Base-by-base conservation (phyloP, 2,113 vertebrate species). In the Gallinago paraguaiae region DNA sequence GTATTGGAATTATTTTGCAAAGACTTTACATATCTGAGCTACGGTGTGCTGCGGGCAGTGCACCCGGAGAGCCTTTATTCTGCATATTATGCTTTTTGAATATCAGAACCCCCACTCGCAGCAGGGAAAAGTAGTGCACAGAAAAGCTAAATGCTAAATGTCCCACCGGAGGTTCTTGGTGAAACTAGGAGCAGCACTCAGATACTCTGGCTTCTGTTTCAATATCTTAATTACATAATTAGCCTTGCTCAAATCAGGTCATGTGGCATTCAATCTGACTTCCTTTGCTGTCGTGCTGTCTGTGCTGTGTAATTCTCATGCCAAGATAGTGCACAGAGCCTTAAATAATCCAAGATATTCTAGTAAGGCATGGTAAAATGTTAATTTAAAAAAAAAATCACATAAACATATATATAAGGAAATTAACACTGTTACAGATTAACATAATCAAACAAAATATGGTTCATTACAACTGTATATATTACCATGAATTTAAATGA, bases 391-490 rank as follows among this genome's bases (percentile, higher is more conserved):
- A 95, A 95, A 94, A 88, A 96, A 97, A 70, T 86, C 95, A 97
- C 84, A 96, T 96, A 97, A 97, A 97, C 96, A 97, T 87, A 91
- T 92, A 97, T 96, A 97, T 97, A 95, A 95, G 95, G 95, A 97
- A 97, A 97, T 97, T 97, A 97, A 97, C 95, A 97, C 96, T 96
- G 95, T 95, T 97, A 96, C 88, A 96, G 93, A 97, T 97, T 97
- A 97, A 96, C 94, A 95, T 97, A 97, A 97, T 96, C 97, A 97
- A 97, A 97, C 97, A 97, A 97, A 97, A 97, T 97, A 96, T 95
- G 95, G 90, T 96, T 97, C 96, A 96, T 95, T 96, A 96, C 96
- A 90, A 96, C 94, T 92, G 94, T 95, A 96, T 97, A 93, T 97
- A 97, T 97, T 97, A 97, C 92, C 95, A 97, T 96, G 90, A 78